Percentiles rank a stretch among this genome's conserved stretches.
Conservation (phyloP, 2,888 invertebrate genomes). For the Perdita meconis region DNA sequence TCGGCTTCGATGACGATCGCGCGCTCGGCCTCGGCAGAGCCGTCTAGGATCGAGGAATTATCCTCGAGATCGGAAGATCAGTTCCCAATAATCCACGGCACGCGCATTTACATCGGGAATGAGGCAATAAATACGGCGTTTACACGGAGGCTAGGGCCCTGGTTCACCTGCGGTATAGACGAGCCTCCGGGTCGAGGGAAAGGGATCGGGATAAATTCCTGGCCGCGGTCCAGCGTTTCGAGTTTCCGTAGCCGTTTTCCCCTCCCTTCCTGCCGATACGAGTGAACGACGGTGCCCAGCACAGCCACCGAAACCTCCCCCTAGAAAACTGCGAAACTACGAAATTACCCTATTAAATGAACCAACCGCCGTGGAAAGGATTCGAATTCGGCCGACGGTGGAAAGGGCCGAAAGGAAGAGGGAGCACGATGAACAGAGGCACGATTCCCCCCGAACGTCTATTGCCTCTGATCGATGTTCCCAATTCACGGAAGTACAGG, state of each 20-base stretch:
- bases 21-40: slow-evolving; percentile 30
- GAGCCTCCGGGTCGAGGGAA: slow-evolving; percentile 23
- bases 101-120: slow-evolving; percentile 78
- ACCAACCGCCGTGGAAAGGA: slow-evolving; percentile 45
- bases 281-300: slow-evolving; percentile 70
- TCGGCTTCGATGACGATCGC: slow-evolving; percentile 31
- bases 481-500: background rate
- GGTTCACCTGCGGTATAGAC: slow-evolving; percentile 68
- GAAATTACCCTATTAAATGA: slow-evolving; percentile 62
- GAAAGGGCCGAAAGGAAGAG: background rate
- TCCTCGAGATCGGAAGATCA: slow-evolving; percentile 74
- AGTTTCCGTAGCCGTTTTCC: slow-evolving; percentile 71
- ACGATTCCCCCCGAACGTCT: slow-evolving; percentile 24
- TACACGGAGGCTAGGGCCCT: slow-evolving; percentile 65
- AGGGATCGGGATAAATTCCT: slow-evolving; percentile 77
- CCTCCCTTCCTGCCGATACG: too few species aligned
- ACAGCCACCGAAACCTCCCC: slow-evolving; percentile 52
- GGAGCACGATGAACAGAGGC: slow-evolving; percentile 3
- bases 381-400: background rate
- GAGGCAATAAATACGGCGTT: slow-evolving; percentile 78
- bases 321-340: slow-evolving; percentile 74
- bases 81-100: slow-evolving; percentile 78
- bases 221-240: slow-evolving; percentile 77
- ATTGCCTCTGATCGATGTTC: slow-evolving; percentile 18
- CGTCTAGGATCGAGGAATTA: slow-evolving; percentile 66